A percentile compares a stretch with the other conserved stretches of the same genome.
These are phyloP conservation scores for Deilephila porcellus DNA, from an alignment of 2,888 invertebrate genomes.

Conservation along the genomic window DNA sequence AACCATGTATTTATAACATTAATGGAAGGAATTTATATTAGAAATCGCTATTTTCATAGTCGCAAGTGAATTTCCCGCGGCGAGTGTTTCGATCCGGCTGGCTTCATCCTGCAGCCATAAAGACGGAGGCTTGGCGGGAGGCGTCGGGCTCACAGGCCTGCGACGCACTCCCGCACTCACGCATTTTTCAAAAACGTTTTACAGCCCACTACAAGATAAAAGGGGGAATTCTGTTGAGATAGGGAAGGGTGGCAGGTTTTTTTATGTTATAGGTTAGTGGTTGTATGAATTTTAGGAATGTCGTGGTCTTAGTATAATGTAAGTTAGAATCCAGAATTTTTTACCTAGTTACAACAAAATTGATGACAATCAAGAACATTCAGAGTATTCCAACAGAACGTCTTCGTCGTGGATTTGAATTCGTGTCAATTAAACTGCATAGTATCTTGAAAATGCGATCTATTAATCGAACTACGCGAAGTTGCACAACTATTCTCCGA, in stretches of 20 bases:
- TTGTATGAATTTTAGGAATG: not conserved
- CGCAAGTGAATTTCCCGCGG: not conserved
- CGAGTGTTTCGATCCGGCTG: conserved; percentile 23
- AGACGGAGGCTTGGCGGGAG: not conserved
- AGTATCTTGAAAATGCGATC: too few species aligned
- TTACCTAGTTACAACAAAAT: too few species aligned
- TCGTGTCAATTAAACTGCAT: too few species aligned
- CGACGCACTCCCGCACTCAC: not conserved
- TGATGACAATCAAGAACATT: too few species aligned
- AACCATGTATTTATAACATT: too few species aligned
- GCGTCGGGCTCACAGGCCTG: not conserved
- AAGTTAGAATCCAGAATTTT: too few species aligned
- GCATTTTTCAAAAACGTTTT: not conserved
- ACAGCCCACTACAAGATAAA: not conserved
- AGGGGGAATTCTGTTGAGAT: not conserved
- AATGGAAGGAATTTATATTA: too few species aligned
- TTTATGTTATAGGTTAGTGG: too few species aligned
- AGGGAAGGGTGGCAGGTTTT: not conserved
- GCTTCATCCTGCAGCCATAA: conserved; percentile 27
- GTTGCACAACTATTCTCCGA: not conserved
- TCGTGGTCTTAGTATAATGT: too few species aligned
- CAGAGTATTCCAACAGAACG: too few species aligned
- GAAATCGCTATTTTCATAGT: not conserved
- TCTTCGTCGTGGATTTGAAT: too few species aligned
- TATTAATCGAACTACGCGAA: too few species aligned